Base-by-base conservation (phyloP, 2,888 invertebrate species). In the Mycalesis mineus region DNA sequence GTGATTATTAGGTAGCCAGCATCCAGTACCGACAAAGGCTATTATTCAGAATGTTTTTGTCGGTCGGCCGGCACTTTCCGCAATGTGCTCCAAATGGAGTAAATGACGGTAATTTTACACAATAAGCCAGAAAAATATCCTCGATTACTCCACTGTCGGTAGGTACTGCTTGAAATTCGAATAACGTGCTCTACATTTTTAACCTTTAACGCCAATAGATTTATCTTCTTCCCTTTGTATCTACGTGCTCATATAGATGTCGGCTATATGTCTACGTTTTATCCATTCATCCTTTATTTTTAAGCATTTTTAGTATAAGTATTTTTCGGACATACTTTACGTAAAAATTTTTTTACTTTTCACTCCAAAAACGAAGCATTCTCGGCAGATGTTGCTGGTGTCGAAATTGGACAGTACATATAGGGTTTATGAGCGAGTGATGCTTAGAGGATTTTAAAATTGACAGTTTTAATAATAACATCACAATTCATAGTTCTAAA, bases 121-220 rank as follows among this genome's bases (percentile, higher is more conserved):
- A 79, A 76, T 79, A 76, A 79, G 75, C 75, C 69, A 70, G 78
- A 82, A 78, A 83, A 80, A 81, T 79, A 64, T 70, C 67, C 62
- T 70, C 76, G 74, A 77, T 80, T 78, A 73, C 69, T 74, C 63
- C 54, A 40, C 65, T 68, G 71, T 71, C 68, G 64, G 64, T 62
- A 49, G 61, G 55, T 48, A 52, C 33, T 55, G 61, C 61, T 61
- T 33, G 40, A 41, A 41, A 41, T 51, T 52, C 41, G 45, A 31
- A 45, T 29, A 14, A 45, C 45, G 45, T 31, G 29, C 13, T 14
- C 29, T 14, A 45, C 14, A 45, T 45, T 45, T 45, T 45, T 45
- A 31, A 45, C 29, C 29, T 45, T 8, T 13, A 7, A 28, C 33
- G 2, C 44, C 14, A 33, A 4, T 7, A 11, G 7, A 7, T 33